Evolutionary conservation across 2,113 vertebrate species (phyloP).

Genomic region (Thermophis baileyi): DNA sequence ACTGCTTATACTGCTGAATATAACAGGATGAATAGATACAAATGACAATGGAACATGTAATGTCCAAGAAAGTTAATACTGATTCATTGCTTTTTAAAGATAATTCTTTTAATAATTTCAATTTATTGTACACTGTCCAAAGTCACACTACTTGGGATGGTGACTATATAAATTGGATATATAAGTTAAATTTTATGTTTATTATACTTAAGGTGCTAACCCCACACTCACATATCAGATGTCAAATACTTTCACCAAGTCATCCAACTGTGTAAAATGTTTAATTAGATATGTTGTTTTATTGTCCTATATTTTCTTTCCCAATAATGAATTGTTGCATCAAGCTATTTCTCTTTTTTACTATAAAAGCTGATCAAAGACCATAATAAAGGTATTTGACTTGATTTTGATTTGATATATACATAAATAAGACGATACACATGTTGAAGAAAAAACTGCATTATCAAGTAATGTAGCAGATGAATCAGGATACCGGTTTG

Average conservation of each 20-base stretch:
- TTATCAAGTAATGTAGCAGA: neutral
- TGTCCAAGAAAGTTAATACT: neutral
- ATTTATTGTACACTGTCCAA: neutral
- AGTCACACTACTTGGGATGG: neutral
- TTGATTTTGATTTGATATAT: neutral
- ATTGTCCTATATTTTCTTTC: neutral
- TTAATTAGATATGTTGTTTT: neutral
- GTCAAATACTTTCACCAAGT: neutral
- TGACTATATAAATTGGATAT: neutral
- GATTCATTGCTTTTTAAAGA: neutral
- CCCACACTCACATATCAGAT: neutral
- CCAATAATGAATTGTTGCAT: neutral
- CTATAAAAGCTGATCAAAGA: neutral
- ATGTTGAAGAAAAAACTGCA: neutral
- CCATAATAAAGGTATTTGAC: neutral
- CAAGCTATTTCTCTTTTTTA: neutral
- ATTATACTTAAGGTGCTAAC: neutral
- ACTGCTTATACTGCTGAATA: neutral
- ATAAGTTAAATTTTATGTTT: neutral
- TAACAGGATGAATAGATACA: neutral
- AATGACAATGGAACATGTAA: neutral
- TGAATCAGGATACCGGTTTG: neutral
- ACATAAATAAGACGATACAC: neutral
- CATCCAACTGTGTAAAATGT: neutral
- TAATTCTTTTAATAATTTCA: neutral